phyloP scores from a whole-genome alignment of 23 tunicate genomes.

The Phallusia fumigata region DNA sequence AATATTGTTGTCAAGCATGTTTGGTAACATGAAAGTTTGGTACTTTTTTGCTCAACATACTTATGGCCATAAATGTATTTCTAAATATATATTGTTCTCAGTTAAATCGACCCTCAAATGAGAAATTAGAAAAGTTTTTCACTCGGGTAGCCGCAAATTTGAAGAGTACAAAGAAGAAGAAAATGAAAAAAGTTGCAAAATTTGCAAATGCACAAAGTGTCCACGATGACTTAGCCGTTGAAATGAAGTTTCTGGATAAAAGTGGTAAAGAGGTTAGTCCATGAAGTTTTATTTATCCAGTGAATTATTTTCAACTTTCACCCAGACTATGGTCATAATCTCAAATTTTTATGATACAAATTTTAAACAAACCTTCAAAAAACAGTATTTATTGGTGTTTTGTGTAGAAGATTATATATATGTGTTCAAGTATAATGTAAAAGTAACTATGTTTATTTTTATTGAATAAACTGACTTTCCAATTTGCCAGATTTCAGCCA shows the following conservation, averaged over 20 bases:
- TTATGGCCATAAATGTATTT: no score
- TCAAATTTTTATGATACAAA: no score
- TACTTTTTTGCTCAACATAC: no score
- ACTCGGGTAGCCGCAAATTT: conserved; percentile 24
- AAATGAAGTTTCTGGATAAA: background rate
- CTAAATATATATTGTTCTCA: no score
- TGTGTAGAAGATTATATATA: no score
- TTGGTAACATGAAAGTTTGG: no score
- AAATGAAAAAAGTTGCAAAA: conserved; percentile 5
- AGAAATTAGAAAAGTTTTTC: conserved; percentile 15
- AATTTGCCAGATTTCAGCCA: background rate
- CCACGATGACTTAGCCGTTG: background rate
- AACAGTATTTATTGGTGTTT: background rate
- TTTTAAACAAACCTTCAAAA: no score
- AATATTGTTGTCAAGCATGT: no score
- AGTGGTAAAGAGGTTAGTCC: background rate
- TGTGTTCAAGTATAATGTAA: no score
- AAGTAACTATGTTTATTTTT: background rate
- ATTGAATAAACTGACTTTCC: no score
- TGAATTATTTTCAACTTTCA: no score
- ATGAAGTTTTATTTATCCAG: background rate
- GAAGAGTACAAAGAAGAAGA: conserved; percentile 9
- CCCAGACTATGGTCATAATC: no score
- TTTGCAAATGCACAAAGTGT: background rate
- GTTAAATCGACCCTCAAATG: conserved; percentile 22